Evolutionary conservation across 1,140 invertebrate genomes (phyloP), one percentile per base, ranked within the genome.

Genomic region (Atopsyche davidsoni): DNA sequence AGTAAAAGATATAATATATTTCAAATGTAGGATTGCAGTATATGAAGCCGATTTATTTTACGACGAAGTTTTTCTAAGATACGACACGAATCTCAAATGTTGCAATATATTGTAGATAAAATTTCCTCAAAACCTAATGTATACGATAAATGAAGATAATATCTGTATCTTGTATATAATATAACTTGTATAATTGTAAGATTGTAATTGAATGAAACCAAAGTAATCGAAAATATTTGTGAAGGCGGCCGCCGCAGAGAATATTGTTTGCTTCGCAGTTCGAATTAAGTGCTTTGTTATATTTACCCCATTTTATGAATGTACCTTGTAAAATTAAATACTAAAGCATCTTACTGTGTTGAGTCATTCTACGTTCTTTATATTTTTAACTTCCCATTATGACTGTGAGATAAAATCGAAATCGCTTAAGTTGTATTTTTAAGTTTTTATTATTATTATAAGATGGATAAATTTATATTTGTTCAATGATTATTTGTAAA

Each of bases 201-300:
- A 42, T 53, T 58, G 55, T 58, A 58, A 52, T 53, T 57, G 45
- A 51, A 53, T 44, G 46, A 58, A 53, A 58, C 55, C 55, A 58
- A 58, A 58, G 55, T 53, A 58, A 51, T 51, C 48, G 43, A 53
- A 41, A 35, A 32, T 46, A 53, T 58, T 54, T 58, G 47, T 53
- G 54, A 54, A 53, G 34, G 34, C 51, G 21, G 55, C 55, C 53
- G 53, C 50, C 36, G 55, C 55, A 53, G 41, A 52, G 46, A 43
- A 39, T 47, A 43, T 42, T 52, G 54, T 57, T 57, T 50, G 55
- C 55, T 57, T 57, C 51, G 55, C 55, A 52, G 18, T 51, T 51
- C 13, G 38, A 44, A 16, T 42, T 51, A 44, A 44, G 41, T 35
- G 40, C 40, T 51, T 51, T 44, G 48, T 51, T 43, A 43, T 38